Percentiles rank a stretch among this genome's conserved stretches.
phyloP scores from a whole-genome alignment of 2,113 vertebrate genomes.

The Saguinus midas region DNA sequence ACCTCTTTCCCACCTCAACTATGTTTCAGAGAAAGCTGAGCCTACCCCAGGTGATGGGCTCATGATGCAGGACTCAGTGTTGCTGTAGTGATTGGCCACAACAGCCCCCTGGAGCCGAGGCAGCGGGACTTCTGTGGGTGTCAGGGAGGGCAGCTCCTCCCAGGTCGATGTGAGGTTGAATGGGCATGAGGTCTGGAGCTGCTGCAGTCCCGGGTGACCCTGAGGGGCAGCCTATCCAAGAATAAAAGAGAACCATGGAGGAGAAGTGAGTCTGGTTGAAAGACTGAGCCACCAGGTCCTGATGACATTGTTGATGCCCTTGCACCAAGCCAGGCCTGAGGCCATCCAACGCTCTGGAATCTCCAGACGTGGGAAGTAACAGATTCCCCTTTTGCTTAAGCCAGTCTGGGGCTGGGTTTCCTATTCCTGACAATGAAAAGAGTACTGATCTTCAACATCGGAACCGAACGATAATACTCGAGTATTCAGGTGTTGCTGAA shows the following conservation, averaged over 20 bases:
- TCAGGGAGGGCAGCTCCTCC: background rate
- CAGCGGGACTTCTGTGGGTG: background rate
- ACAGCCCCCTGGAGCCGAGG: background rate
- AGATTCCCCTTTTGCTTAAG: background rate
- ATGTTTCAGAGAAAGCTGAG: background rate
- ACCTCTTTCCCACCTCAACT: background rate
- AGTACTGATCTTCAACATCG: background rate
- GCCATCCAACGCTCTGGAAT: background rate
- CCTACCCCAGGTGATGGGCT: background rate
- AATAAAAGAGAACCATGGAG: background rate
- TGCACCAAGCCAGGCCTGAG: background rate
- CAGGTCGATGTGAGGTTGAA: background rate
- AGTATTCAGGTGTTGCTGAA: background rate
- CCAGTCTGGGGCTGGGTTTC: background rate
- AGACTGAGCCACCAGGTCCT: background rate
- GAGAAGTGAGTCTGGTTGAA: background rate
- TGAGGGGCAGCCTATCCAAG: background rate
- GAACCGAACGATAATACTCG: background rate
- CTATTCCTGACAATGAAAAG: background rate
- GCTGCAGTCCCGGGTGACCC: background rate
- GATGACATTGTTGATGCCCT: background rate
- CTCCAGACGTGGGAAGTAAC: background rate
- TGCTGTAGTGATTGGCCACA: background rate
- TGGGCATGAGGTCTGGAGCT: background rate
- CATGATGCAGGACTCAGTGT: background rate